Conservation (phyloP, 2,797 vertebrate genomes). For the Diglossa cyanea region DNA sequence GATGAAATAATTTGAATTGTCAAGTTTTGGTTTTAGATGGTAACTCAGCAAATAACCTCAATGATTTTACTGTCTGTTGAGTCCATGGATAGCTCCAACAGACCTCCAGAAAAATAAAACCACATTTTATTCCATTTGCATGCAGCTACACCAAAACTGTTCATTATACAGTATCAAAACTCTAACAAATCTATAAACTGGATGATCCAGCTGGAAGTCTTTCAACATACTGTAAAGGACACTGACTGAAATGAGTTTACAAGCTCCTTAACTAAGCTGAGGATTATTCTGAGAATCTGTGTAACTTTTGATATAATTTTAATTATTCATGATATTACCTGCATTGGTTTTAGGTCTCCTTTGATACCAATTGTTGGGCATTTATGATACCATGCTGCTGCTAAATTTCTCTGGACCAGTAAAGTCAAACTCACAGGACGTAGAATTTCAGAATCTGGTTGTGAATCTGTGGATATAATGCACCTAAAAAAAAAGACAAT, state of each 20-base stretch:
- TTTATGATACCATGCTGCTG: conserved; percentile 86
- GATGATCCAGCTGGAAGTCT: neutral
- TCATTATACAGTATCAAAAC: neutral
- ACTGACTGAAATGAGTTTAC: neutral
- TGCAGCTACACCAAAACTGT: neutral
- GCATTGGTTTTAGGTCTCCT: conserved; percentile 92
- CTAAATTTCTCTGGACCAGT: conserved; percentile 88
- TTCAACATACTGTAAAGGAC: neutral
- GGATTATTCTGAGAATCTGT: neutral
- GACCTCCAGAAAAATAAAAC: neutral
- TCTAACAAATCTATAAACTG: neutral
- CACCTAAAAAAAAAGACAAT: conserved; percentile 60
- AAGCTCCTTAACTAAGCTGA: neutral
- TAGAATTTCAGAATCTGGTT: conserved; percentile 82
- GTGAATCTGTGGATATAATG: conserved; percentile 53
- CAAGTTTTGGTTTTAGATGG: neutral
- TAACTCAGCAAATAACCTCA: neutral
- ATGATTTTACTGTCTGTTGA: neutral
- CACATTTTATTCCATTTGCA: neutral
- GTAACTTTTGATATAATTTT: neutral
- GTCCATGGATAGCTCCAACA: neutral
- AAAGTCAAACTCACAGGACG: conserved; percentile 88
- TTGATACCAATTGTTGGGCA: conserved; percentile 85
- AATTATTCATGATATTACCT: conserved; percentile 72
- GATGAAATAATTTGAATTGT: neutral